Base-by-base conservation (phyloP, 2,113 vertebrate species). In the Platycercus adscitus region DNA sequence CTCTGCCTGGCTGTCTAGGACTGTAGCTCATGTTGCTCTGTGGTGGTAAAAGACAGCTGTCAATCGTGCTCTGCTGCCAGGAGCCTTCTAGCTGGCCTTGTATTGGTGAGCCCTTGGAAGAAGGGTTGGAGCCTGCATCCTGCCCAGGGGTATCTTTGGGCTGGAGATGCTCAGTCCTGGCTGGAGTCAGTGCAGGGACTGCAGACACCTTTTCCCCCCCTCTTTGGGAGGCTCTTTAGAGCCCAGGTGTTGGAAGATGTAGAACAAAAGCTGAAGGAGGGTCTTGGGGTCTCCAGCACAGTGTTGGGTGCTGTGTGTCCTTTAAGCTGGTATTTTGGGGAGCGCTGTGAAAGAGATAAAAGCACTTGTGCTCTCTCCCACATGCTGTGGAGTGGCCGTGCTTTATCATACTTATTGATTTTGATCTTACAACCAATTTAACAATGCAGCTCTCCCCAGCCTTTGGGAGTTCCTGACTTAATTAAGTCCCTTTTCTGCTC, bases 11-110 rank as follows among this genome's bases (percentile, higher is more conserved):
- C 28, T 77, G 2, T 5, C 33, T 1, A 21, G 72, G 41, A 43
- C 23, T n/a, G 3, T 0, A 2, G 44, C 35, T 58, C 0, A 0
- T 19, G 10, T 13, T 39, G 49, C 11, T 71, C 35, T 0, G 2
- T 52, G 86, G 7, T 4, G 44, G 31, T 28, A 14, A 56, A 9
- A 64, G 9, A 16, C 35, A 56, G 44, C 33, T 70, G 47, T 69
- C 1, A 0, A 3, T 12, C 10, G 17, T 2, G 4, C 7, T 25
- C n/a, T 29, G 65, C 75, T 75, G 31, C 17, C 37, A 2, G 58
- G 12, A 78, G 6, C 60, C 12, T 85, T 47, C 56, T 31, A 29
- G 60, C 14, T 11, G 39, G 68, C 31, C 20, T 71, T 53, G 29
- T 20, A 10, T 3, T 2, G 17, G 18, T 1, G 1, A 86, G 31